phyloP scores from a whole-genome alignment of 2,888 invertebrate genomes.

The Spodoptera littoralis region DNA sequence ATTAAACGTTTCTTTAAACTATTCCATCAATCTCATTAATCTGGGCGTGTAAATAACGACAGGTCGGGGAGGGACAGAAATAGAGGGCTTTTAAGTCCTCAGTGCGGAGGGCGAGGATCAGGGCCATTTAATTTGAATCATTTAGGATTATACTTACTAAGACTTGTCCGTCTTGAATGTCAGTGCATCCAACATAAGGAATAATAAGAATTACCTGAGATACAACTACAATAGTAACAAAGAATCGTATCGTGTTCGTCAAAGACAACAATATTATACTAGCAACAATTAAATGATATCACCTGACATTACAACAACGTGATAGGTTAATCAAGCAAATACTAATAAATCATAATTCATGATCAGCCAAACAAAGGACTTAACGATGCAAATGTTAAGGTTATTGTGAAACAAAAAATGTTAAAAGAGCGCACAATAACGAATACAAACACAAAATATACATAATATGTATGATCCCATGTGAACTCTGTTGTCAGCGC shows the following conservation, averaged over 20 bases:
- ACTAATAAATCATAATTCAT: too few species aligned
- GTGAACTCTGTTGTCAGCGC: too few species aligned
- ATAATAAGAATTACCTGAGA: not conserved
- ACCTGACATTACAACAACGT: conserved; percentile 35
- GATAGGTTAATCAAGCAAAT: conserved; percentile 9
- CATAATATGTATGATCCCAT: too few species aligned
- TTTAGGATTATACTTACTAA: conserved; percentile 49
- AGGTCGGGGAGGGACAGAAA: conserved; percentile 55
- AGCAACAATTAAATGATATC: conserved; percentile 5
- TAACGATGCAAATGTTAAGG: too few species aligned
- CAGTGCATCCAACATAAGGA: not conserved
- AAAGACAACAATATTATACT: conserved; percentile 8
- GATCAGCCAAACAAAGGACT: not conserved
- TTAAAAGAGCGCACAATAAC: too few species aligned
- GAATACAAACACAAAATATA: too few species aligned
- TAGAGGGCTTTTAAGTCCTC: conserved; percentile 51
- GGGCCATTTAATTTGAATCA: conserved; percentile 57
- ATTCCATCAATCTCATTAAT: conserved; percentile 72
- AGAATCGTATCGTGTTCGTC: conserved; percentile 10
- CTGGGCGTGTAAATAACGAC: conserved; percentile 64
- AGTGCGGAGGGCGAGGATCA: conserved; percentile 43
- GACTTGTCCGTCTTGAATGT: conserved; percentile 7
- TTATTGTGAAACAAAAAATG: too few species aligned
- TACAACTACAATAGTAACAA: not conserved
- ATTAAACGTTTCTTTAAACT: conserved; percentile 67